Evolutionary conservation across 64 coral and sea anemone genomes (phyloP), one percentile per base, ranked within the genome.

Genomic region (Actinia tenebrosa): DNA sequence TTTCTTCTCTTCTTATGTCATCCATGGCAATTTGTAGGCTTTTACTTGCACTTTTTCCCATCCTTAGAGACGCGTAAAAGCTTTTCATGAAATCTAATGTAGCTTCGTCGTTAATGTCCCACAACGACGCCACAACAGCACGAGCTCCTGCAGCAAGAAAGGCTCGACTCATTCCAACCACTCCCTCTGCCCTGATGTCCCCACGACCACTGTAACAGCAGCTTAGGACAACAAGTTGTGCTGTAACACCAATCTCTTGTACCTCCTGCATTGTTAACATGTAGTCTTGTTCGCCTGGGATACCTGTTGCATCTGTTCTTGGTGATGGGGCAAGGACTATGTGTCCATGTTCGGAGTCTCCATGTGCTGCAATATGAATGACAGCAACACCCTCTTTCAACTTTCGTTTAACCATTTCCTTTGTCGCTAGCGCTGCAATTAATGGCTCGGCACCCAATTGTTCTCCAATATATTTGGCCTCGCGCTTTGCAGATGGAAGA

Each of bases 351-450:
- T 90, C 82, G 15, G 16, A 14, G 42, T 59, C 75, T 26, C 58
- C 89, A 50, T 91, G 89, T 80, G 89, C 50, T 4, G 89, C 89
- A 79, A 91, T 62, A 43, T 86, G 89, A 20, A 90, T 55, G 52
- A 90, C 52, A 55, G 64, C 26, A 8, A 84, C 83, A 54, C 81
- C 82, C n/a, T 77, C 83, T 15, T 18, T 7, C 16, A 84, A 8
- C 60, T 43, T 85, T 19, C 45, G 50, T 11, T 44, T 18, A 10
- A 89, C 62, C 45, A 80, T 43, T 14, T 60, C 25, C 80, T 91
- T 91, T 1, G 71, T 86, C 22, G 89, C 89, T 54, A 86, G 18
- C 23, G 53, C 13, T 27, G 83, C 56, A 19, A 27, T 78, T 14
- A 91, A 60, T 30, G 89, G 54, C 19, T 64, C 64, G 10, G 62